Evolutionary conservation across 2,113 vertebrate genomes (phyloP).

Genomic region (Dolichotis patagonum): DNA sequence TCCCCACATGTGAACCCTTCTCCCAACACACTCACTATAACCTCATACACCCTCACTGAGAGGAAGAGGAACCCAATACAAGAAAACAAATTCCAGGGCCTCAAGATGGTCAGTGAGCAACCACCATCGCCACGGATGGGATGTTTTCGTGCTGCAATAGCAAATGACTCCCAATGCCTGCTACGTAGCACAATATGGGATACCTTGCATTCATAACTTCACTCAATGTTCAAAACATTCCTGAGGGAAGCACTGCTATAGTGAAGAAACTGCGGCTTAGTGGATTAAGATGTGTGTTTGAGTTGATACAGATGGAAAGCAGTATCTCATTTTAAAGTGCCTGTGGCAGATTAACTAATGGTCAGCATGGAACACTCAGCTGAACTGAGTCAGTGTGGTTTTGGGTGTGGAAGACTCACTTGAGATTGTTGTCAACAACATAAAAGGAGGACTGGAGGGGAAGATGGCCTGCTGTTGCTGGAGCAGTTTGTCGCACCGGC

Average conservation of each 20-base stretch:
- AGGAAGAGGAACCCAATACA: background rate
- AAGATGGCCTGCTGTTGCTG: background rate
- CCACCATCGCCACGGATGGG: background rate
- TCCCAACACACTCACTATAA: background rate
- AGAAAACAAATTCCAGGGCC: background rate
- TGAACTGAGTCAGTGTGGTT: background rate
- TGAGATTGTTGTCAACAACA: background rate
- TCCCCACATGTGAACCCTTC: background rate
- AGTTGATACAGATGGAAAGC: background rate
- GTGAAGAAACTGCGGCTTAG: background rate
- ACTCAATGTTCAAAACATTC: background rate
- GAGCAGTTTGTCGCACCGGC: background rate
- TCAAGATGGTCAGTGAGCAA: accelerated
- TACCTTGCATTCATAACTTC: background rate
- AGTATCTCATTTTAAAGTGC: background rate
- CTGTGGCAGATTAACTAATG: background rate
- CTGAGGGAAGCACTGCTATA: background rate
- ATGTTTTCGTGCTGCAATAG: background rate
- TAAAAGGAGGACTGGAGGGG: background rate
- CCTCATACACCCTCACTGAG: background rate
- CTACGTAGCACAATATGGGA: accelerated
- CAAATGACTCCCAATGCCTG: background rate
- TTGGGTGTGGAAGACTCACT: background rate
- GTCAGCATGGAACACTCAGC: background rate
- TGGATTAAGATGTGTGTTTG: accelerated